Base-by-base conservation (phyloP, 1,140 invertebrate species). In the Drosophila varians region DNA sequence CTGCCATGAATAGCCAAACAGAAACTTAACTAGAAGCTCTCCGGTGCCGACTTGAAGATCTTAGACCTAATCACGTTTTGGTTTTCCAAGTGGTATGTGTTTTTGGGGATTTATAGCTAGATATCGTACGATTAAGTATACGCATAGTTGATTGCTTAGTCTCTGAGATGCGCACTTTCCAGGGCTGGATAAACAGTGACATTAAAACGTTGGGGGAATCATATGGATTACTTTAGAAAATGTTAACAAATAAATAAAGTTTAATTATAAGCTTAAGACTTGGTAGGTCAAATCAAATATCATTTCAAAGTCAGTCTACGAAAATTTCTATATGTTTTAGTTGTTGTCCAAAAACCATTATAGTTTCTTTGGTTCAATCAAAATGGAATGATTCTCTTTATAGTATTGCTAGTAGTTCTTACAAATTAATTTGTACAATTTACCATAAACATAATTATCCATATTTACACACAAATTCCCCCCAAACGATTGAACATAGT, bases 61-160 rank as follows among this genome's bases (percentile, higher is more conserved):
- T 84, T 84, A 84, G 76, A 84, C 80, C 80, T 84, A 84, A 84
- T 84, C 80, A 84, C 80, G 80, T 76, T 56, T 76, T 65, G 76
- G 54, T 40, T 76, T 79, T 61, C 48, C 23, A 49, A 26, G 38
- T 40, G 46, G 53, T 70, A 38, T 14, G 21, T 46, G 11, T 51
- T 40, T 28, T 64, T 54, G n/a, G 51, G 14, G 36, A 28, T 21
- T 68, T 73, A 18, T 25, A 64, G 26, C 64, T 78, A 74, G 43
- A 54, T 62, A 73, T 53, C 49, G 43, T 78, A 78, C 46, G 71
- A 68, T 83, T 83, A 83, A 83, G 80, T 75, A 75, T 75, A 86
- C 76, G 64, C 78, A 83, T 56, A 74, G 71, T 74, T 65, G 70
- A 73, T 74, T 73, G 69, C 69, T 73, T 73, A 73, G 71, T 74